Conservation (phyloP, 92 coral and sea anemone genomes). For the Palythoa grandiflora region DNA sequence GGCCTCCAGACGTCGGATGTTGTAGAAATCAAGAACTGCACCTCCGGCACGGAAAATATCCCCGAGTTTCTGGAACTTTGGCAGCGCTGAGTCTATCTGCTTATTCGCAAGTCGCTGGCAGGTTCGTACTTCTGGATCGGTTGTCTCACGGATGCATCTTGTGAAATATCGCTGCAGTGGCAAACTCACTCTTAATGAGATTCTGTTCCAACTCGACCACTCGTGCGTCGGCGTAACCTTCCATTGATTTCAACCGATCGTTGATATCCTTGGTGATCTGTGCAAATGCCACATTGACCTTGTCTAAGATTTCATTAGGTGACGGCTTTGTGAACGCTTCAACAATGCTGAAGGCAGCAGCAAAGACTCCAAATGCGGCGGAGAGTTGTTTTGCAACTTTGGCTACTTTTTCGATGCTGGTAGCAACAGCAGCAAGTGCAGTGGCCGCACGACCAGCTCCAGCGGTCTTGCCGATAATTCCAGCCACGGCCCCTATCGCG, state of each 20-base stretch:
- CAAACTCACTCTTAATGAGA: background rate
- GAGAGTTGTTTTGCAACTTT: slow-evolving; percentile 11
- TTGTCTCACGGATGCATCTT: slow-evolving; percentile 19
- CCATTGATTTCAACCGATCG: slow-evolving; percentile 24
- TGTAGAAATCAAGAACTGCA: background rate
- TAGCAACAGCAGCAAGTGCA: background rate
- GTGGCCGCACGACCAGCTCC: background rate
- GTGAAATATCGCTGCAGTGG: background rate
- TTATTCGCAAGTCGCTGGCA: slow-evolving; percentile 17
- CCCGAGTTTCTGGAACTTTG: slow-evolving; percentile 18
- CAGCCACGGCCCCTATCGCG: background rate
- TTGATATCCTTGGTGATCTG: slow-evolving; percentile 26
- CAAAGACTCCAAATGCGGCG: slow-evolving; percentile 23
- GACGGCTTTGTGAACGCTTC: slow-evolving; percentile 6
- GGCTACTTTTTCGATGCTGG: background rate
- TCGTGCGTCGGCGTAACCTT: slow-evolving; percentile 19
- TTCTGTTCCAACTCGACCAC: slow-evolving; percentile 13
- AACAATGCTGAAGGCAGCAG: slow-evolving; percentile 31
- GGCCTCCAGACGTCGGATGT: background rate
- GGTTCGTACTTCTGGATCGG: slow-evolving; percentile 1
- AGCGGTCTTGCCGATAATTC: background rate
- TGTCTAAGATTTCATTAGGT: slow-evolving; percentile 21
- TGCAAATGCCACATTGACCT: slow-evolving; percentile 38
- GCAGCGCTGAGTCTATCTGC: background rate
- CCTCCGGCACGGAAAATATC: background rate